phyloP scores from a whole-genome alignment of 2,113 vertebrate species.

The Ahaetulla prasina region DNA sequence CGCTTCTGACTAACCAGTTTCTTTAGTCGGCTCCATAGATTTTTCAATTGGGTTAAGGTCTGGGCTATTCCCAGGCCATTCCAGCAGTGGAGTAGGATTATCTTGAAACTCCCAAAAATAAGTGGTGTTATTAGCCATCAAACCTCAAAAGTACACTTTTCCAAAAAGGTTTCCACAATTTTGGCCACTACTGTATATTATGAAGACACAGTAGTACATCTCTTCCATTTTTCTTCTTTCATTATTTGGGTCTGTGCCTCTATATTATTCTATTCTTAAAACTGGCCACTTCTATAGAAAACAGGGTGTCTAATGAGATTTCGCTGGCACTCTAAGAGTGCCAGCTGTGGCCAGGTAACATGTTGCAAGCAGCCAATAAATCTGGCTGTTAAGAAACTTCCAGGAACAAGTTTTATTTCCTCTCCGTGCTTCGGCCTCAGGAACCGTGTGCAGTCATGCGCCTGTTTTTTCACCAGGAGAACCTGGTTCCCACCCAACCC shows the following conservation, averaged over 20 bases:
- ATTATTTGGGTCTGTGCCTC: background rate
- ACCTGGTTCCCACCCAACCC: background rate
- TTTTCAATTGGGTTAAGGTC: too few relatives aligned
- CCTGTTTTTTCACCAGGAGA: background rate
- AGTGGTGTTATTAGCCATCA: too few relatives aligned
- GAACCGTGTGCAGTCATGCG: background rate
- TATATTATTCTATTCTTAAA: background rate
- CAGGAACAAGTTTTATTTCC: background rate
- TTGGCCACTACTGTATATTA: background rate
- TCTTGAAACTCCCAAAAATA: too few relatives aligned
- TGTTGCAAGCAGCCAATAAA: background rate
- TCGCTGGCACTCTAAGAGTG: background rate
- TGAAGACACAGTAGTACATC: background rate
- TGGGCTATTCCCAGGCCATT: too few relatives aligned
- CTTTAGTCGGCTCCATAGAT: too few relatives aligned
- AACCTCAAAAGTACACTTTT: too few relatives aligned
- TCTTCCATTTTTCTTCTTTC: background rate
- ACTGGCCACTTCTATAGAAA: background rate
- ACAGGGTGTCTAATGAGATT: background rate
- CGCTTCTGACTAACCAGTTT: too few relatives aligned
- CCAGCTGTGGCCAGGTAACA: background rate
- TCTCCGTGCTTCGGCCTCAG: background rate
- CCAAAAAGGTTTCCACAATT: too few relatives aligned
- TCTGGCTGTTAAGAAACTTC: background rate
- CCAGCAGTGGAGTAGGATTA: too few relatives aligned